Base-by-base conservation (phyloP, 2,113 vertebrate genomes). In the Sminthopsis crassicaudata region DNA sequence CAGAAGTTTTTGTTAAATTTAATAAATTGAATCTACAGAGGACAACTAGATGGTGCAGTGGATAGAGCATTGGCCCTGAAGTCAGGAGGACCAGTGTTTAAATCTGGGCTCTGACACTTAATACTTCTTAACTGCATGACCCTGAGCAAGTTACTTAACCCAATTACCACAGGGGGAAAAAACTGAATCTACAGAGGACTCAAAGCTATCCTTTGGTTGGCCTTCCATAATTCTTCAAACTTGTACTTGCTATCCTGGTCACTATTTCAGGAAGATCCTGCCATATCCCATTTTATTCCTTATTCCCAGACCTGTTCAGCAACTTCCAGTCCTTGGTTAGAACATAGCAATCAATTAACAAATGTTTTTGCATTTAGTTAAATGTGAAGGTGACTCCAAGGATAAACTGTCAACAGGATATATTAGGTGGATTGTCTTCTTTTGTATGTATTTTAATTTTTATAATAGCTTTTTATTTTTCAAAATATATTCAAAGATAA, bases 171-270 rank as follows among this genome's bases (percentile, higher is more conserved):
- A 51, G 8, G 50, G 50, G 50, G 1, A 51, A 51, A 48, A 93
- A 95, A 92, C 46, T 30, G n/a, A 95, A 95, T 14, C 22, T 48
- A 84, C 12, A n/a, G 57, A 25, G n/a, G 27, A 94, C n/a, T 93
- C 53, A 88, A 95, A 97, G 8, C 26, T 27, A 48, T 36, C 46
- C 30, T 92, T 93, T n/a, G 23, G 25, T 92, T 57, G 92, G 46
- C 7, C 55, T 52, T 90, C 48, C 46, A 93, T 8, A 95, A 84
- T 23, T 42, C 95, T 53, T 90, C 90, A 90, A 90, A 91, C 52
- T 96, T 51, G 90, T 42, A n/a, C 1, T 19, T n/a, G 30, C 60
- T 76, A n/a, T 76, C 16, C 36, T 76, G 67, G 36, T 42, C 67
- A 76, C 36, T 42, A 76, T 42, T 76, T n/a, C 36, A 76, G 14